phyloP scores from a whole-genome alignment of 1,140 invertebrate genomes.

The Macrobrachium rosenbergii region DNA sequence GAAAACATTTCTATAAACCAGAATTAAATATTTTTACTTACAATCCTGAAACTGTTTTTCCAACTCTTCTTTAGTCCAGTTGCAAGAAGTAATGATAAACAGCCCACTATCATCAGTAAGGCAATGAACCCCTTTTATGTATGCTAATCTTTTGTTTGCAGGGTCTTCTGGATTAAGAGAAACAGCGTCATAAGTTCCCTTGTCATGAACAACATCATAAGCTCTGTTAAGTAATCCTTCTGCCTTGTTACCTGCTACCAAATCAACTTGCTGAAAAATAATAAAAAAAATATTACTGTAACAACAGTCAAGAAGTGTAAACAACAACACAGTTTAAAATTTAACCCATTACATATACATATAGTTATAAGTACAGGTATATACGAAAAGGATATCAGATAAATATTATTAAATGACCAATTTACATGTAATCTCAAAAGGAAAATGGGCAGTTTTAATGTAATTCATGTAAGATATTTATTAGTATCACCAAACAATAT shows the following conservation, averaged over 20 bases:
- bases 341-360: too few relatives aligned
- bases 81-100: slow-evolving; percentile 92
- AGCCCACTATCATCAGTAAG: slow-evolving; percentile 75
- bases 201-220: slow-evolving; percentile 84
- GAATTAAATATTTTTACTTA: slow-evolving; percentile 67
- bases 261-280: slow-evolving; percentile 41
- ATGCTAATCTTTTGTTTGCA: slow-evolving; percentile 76
- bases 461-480: too few relatives aligned
- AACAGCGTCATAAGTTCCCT: slow-evolving; percentile 95
- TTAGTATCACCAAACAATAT: too few relatives aligned
- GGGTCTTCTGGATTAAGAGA: slow-evolving; percentile 82
- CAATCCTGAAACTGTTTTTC: slow-evolving; percentile 78
- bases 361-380: too few relatives aligned
- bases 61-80: slow-evolving; percentile 92
- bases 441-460: too few relatives aligned
- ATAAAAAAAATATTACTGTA: not conserved
- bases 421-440: too few relatives aligned
- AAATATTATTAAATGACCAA: too few relatives aligned
- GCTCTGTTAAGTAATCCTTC: slow-evolving; percentile 66
- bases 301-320: not conserved
- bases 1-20: not conserved
- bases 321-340: too few relatives aligned
- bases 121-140: slow-evolving; percentile 78
- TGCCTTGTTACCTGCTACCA: slow-evolving; percentile 28
- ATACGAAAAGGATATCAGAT: too few relatives aligned